Evolutionary conservation across 2,113 vertebrate genomes (phyloP).

Genomic region (Dermatemys mawii): DNA sequence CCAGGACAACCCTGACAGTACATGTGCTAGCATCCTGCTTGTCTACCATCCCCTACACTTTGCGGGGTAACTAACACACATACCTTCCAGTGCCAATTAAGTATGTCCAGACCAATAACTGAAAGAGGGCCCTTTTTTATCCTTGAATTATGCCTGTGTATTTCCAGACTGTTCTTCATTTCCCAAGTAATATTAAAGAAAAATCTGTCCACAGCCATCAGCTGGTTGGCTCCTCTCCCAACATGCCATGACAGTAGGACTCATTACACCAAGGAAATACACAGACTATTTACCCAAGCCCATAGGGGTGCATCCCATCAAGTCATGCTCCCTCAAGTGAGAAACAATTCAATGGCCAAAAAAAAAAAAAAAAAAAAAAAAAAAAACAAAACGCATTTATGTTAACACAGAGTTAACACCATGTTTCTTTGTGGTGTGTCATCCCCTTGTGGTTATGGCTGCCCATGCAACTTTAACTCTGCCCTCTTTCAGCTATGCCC

Average conservation of each 20-base stretch:
- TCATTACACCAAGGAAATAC: not conserved
- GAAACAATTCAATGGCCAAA: not conserved
- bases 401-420: not conserved
- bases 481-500: not conserved
- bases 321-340: not conserved
- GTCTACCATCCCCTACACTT: not conserved
- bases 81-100: not conserved
- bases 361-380: not conserved
- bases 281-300: not conserved
- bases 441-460: not conserved
- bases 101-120: not conserved
- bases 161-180: not conserved
- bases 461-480: not conserved
- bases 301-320: not conserved
- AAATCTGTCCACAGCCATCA: not conserved
- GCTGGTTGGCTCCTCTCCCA: not conserved
- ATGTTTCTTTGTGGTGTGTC: not conserved
- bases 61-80: not conserved
- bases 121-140: not conserved
- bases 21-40: not conserved
- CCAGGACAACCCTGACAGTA: not conserved
- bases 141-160: not conserved
- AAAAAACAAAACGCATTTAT: no score
- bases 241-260: not conserved
- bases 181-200: not conserved